Base-by-base conservation (phyloP, 2,797 vertebrate species). In the Gobionotothen gibberifrons region DNA sequence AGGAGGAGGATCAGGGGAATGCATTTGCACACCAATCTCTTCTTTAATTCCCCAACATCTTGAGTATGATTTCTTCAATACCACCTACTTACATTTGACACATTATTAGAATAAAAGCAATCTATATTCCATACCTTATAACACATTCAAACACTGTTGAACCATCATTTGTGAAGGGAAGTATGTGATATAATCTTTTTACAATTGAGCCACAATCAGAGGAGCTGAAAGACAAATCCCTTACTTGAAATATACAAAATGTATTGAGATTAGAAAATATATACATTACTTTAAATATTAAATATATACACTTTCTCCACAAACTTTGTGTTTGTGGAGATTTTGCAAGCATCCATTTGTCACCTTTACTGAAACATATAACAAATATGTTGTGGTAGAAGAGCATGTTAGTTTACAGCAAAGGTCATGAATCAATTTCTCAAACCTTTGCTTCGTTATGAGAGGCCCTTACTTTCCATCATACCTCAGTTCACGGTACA, bases 31-130 rank as follows among this genome's bases (percentile, higher is more conserved):
- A 29, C 10, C 43, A 26, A 69, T 76, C 32, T 72, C 49, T 29
- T 13, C 53, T 68, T 43, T 66, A 76, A 76, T 55, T 32, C 69
- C 44, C 12, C 47, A 2, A 82, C 53, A 61, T 74, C 60, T 55
- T 52, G 15, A 52, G 26, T 44, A 71, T 13, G 3, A 71, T 12
- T 32, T 54, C 29, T 55, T 58, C 43, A 43, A 64, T 54, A 17
- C 12, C 42, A 40, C 61, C 52, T 16, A 2, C 29, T 61, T 19
- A 40, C 2, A 19, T 44, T 26, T 56, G 17, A 36, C 19, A 36
- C 13, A 17, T 13, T 5, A 32, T 15, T 32, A 14, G 39, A 56
- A 39, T 10, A 62, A 64, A 57, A 51, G 2, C 6, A 9, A 36
- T 36, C 32, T 36, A 7, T 36, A 36, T 36, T 36, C 32, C 32